Percentiles rank a stretch among this genome's conserved stretches.
These are phyloP conservation scores for Aphodius granarius DNA, from an alignment of 2,888 invertebrate species.

Conservation along the genomic window DNA sequence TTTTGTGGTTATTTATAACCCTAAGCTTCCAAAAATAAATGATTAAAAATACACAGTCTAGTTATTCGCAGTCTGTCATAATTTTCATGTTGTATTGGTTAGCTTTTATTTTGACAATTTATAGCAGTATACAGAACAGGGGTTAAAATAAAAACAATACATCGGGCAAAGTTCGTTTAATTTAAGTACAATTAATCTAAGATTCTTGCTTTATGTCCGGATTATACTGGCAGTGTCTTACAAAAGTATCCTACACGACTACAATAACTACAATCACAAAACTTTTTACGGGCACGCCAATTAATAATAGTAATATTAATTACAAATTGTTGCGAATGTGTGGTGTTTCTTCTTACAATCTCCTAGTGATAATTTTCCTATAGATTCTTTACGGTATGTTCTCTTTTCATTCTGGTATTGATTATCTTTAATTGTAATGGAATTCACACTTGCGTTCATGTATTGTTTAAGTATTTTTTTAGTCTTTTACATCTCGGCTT, in stretches of 20 bases:
- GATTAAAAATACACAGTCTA: no score
- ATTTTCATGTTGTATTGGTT: no score
- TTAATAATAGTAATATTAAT: not conserved
- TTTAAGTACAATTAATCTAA: not conserved
- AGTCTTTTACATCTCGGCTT: not conserved
- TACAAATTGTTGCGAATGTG: not conserved
- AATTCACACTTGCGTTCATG: not conserved
- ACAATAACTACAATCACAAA: not conserved
- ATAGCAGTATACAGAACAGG: not conserved
- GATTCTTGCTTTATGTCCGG: not conserved
- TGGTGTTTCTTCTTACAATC: not conserved
- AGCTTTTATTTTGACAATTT: no score
- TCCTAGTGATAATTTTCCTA: not conserved
- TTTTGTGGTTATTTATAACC: no score
- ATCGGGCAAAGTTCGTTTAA: not conserved
- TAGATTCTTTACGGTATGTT: not conserved
- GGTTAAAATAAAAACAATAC: not conserved
- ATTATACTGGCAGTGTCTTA: constrained; percentile 21
- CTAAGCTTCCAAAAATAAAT: no score
- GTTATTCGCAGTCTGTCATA: no score
- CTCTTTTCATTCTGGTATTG: not conserved
- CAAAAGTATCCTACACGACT: constrained; percentile 1
- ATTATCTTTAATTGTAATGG: not conserved
- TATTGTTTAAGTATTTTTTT: not conserved
- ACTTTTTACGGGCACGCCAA: not conserved